Base-by-base conservation (phyloP, 2,797 vertebrate genomes). In the Poecilia wingei region DNA sequence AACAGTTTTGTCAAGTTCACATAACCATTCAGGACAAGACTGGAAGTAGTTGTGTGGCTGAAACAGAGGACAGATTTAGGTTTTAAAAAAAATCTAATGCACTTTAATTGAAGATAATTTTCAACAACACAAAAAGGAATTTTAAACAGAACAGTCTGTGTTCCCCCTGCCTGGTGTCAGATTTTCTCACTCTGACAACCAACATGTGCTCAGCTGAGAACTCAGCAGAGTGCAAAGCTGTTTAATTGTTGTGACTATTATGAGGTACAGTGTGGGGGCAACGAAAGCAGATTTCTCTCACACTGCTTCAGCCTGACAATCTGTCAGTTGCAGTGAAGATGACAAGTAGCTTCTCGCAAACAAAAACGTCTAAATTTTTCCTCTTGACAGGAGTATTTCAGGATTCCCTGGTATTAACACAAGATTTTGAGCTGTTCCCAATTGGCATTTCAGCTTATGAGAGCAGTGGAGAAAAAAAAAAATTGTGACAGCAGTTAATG, bases 211-310 rank as follows among this genome's bases (percentile, higher is more conserved):
- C 71, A 77, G 68, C 69, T 31, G 41, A 85, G 64, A 46, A 64
- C 41, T 43, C 74, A 22, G 66, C 47, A 2, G 51, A 80, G 79
- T 70, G 76, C 45, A 86, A 76, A 86, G 74, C 78, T 85, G 79
- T 87, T 84, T 91, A 84, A 92, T 87, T 88, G 80, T 88, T 85
- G 70, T 72, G 79, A 80, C 61, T 86, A 49, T 87, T 86, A 89
- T n/a, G 81, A 88, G 82, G 72, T 82, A 80, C 81, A 77, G 31
- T 43, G 72, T 31, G 22, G 69, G 36, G 64, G 57, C 72, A 45
- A 75, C 82, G 88, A 88, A 83, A 87, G 55, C 72, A 75, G 53
- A 84, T 87, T 39, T 79, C n/a, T 85, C 33, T 77, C 76, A 77
- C 82, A 84, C 72, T 9, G 55, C 4, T 9, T 82, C 79, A 82